Evolutionary conservation across 2,797 vertebrate genomes (phyloP).

Genomic region (Poliocrania exsul): DNA sequence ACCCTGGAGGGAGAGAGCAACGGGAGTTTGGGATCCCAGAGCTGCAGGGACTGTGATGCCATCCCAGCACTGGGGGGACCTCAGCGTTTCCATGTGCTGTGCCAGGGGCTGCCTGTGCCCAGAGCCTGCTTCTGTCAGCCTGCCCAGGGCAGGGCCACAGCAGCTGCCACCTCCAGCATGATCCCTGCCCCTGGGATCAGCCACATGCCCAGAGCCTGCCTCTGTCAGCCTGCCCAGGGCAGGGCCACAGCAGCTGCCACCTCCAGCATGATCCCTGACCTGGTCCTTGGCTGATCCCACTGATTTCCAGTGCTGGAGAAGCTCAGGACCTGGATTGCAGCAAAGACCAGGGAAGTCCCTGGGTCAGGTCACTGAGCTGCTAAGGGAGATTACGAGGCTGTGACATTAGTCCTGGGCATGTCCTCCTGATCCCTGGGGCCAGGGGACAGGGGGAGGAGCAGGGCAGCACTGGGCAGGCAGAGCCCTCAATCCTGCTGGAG

Average conservation of each 20-base stretch:
- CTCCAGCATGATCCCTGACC: neutral
- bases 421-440: neutral
- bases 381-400: neutral
- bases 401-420: neutral
- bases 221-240: neutral
- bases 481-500: neutral
- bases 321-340: neutral
- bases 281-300: neutral
- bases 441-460: neutral
- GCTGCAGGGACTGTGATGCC: neutral
- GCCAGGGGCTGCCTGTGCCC: neutral
- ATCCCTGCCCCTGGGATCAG: too few relatives aligned
- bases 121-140: neutral
- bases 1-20: slow-evolving; percentile 78
- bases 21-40: neutral
- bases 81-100: accelerated
- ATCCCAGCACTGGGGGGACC: neutral
- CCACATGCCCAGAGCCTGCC: too few relatives aligned
- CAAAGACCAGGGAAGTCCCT: neutral
- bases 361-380: neutral
- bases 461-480: neutral
- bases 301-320: accelerated
- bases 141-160: neutral
- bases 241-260: too few relatives aligned
- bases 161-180: neutral